Evolutionary conservation across 2,888 invertebrate species (phyloP).

Genomic region (Meliscaeva auricollis): DNA sequence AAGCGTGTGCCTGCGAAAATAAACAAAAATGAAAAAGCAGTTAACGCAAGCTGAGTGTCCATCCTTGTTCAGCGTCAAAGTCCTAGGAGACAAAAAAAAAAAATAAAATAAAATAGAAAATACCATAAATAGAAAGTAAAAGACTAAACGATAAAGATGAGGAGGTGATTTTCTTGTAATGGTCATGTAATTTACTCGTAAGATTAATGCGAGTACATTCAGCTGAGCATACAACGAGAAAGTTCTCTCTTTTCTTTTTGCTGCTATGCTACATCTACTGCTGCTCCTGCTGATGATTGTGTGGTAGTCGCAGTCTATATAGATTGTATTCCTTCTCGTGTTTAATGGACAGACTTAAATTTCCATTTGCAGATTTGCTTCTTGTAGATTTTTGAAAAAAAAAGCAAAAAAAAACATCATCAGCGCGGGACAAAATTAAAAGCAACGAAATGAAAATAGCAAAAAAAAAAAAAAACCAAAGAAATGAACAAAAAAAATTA

Average conservation of each 20-base stretch:
- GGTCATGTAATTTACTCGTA: conserved; percentile 75
- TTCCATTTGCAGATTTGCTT: conserved; percentile 71
- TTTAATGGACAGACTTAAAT: conserved; percentile 75
- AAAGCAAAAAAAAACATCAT: conserved; percentile 25
- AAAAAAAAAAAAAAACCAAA: not conserved
- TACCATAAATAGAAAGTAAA: conserved; percentile 28
- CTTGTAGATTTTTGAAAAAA: conserved; percentile 20
- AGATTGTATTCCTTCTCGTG: conserved; percentile 66
- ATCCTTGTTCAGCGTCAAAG: conserved; percentile 17
- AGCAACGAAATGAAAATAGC: not conserved
- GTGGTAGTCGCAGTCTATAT: not conserved
- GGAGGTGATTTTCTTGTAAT: conserved; percentile 73
- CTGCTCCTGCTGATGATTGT: not conserved
- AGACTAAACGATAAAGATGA: conserved; percentile 71
- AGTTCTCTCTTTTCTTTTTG: conserved; percentile 30
- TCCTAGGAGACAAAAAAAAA: conserved; percentile 27
- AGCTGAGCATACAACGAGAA: conserved; percentile 65
- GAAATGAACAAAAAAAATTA: conserved; percentile 1
- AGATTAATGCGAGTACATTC: conserved; percentile 74
- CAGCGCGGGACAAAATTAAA: conserved; percentile 12
- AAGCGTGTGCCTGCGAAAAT: conserved; percentile 38
- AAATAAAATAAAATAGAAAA: not conserved
- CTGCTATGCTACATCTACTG: not conserved
- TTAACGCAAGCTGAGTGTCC: conserved; percentile 46
- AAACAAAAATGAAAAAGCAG: conserved; percentile 66